Conservation (phyloP, 2,888 invertebrate genomes). For the Drosophila limbata region DNA sequence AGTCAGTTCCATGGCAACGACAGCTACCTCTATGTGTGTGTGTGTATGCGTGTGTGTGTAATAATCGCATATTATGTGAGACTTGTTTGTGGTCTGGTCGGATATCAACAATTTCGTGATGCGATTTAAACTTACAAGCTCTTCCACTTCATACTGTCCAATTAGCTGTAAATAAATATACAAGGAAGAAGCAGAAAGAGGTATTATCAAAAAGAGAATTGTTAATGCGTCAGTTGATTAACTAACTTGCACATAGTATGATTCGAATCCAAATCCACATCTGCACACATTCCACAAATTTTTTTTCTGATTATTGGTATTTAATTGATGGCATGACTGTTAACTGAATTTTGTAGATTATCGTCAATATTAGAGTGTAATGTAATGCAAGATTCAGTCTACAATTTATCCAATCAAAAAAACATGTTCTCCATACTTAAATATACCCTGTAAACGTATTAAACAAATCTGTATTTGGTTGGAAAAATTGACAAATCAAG, state of each 20-base stretch:
- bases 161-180: constrained; percentile 44
- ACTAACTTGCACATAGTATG: neutral
- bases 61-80: constrained; percentile 9
- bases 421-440: neutral
- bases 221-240: neutral
- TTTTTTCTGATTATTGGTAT: neutral
- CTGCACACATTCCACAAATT: neutral
- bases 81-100: neutral
- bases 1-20: neutral
- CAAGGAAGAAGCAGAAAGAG: neutral
- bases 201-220: neutral
- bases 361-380: neutral
- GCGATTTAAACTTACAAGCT: constrained; percentile 57
- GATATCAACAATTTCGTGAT: neutral
- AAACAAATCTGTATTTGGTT: too few species aligned
- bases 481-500: too few species aligned
- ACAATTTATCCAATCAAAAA: neutral
- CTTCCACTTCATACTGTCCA: constrained; percentile 50
- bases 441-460: neutral
- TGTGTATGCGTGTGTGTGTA: neutral
- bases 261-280: constrained; percentile 9
- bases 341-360: neutral
- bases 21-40: neutral
- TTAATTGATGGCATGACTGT: neutral
- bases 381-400: neutral